These are phyloP conservation scores for Bembecia ichneumoniformis DNA, from an alignment of 2,888 invertebrate genomes.

Conservation along the genomic window DNA sequence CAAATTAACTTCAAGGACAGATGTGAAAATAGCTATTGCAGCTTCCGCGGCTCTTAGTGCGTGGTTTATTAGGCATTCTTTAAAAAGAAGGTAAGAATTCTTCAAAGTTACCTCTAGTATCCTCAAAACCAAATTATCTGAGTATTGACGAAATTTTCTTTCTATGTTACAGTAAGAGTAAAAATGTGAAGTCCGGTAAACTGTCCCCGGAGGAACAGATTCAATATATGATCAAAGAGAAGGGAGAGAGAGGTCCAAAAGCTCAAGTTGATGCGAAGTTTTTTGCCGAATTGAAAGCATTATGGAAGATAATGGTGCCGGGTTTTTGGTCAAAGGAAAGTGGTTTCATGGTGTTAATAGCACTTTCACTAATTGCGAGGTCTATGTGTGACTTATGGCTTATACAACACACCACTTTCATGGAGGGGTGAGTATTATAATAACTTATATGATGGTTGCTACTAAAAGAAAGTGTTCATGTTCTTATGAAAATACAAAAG, in stretches of 20 bases:
- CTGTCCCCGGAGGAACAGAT: conserved; percentile 78
- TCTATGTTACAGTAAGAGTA: conserved; percentile 16
- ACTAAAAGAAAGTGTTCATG: no score
- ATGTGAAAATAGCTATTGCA: conserved; percentile 75
- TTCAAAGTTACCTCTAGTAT: no score
- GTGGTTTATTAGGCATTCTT: conserved; percentile 70
- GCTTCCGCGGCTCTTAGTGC: conserved; percentile 75
- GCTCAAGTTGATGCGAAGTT: conserved; percentile 85
- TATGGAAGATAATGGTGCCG: conserved; percentile 85
- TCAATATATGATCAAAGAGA: conserved; percentile 84
- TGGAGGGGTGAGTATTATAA: conserved; percentile 82
- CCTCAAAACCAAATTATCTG: not conserved
- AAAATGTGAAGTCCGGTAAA: conserved; percentile 25
- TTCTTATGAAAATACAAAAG: no score
- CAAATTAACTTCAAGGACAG: conserved; percentile 79
- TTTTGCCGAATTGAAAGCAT: conserved; percentile 76
- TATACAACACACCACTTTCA: conserved; percentile 92
- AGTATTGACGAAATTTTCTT: not conserved
- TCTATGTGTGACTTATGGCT: conserved; percentile 98
- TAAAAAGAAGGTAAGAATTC: conserved; percentile 59
- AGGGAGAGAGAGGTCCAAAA: conserved; percentile 72
- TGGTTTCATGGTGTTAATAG: conserved; percentile 81
- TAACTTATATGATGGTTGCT: not conserved
- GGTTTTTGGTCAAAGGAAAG: conserved; percentile 83
- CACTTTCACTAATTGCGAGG: conserved; percentile 84